These are phyloP conservation scores for Macroteleia sp. DNA, from an alignment of 2,888 invertebrate genomes.

Conservation along the genomic window DNA sequence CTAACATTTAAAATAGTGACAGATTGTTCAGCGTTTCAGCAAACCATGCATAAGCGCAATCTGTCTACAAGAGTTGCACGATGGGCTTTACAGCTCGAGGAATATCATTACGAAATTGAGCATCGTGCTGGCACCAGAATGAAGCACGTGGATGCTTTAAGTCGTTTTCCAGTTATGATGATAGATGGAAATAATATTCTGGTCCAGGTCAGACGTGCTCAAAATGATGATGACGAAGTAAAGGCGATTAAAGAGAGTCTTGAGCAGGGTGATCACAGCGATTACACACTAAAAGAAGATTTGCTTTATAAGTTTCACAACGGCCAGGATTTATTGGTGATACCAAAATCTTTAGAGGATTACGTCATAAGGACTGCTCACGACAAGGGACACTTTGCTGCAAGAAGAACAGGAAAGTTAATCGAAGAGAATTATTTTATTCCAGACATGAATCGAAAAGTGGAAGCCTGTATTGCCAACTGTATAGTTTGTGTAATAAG, in stretches of 20 bases:
- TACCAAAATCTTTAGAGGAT: background rate
- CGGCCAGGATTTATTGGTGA: conserved; percentile 10
- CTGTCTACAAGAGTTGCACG: conserved; percentile 10
- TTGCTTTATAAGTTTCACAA: conserved; percentile 21
- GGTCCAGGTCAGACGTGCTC: conserved; percentile 1
- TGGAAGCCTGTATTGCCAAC: conserved; percentile 12
- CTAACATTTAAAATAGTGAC: conserved; percentile 23
- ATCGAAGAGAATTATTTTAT: conserved; percentile 37
- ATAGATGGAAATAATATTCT: background rate
- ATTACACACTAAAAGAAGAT: background rate
- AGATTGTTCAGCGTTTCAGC: conserved; percentile 35
- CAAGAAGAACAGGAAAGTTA: conserved; percentile 8
- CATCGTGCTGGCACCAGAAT: conserved; percentile 20
- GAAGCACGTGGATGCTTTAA: conserved; percentile 44
- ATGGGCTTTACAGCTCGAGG: conserved; percentile 35
- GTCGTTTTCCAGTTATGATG: conserved; percentile 15
- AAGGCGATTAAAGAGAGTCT: background rate
- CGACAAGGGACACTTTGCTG: conserved; percentile 38
- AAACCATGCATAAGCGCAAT: conserved; percentile 31
- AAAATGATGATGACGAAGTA: background rate
- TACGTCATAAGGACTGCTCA: conserved; percentile 21
- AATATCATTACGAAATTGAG: conserved; percentile 25
- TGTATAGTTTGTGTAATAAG: background rate
- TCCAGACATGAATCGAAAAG: conserved; percentile 25
- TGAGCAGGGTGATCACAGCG: background rate